These are phyloP conservation scores for Corythoichthys haematopterus DNA, from an alignment of 2,113 vertebrate species.

Conservation along the genomic window DNA sequence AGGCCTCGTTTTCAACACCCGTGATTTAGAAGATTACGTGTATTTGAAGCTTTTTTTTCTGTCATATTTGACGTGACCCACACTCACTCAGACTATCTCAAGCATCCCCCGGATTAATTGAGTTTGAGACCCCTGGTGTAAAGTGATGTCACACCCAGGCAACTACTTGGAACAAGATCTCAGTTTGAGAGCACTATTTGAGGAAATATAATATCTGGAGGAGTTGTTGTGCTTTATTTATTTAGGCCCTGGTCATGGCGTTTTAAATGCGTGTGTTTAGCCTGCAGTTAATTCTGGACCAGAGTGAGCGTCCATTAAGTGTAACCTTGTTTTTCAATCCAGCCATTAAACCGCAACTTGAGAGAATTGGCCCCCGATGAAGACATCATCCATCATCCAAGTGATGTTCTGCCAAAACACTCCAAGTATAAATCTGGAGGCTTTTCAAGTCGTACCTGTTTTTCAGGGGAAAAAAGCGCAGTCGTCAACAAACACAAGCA, in stretches of 20 bases:
- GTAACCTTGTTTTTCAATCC: constrained; percentile 70
- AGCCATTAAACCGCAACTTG: constrained; percentile 67
- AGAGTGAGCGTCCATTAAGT: constrained; percentile 70
- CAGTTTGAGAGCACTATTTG: not conserved
- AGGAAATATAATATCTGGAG: not conserved
- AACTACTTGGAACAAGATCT: not conserved
- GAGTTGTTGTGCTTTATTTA: not conserved
- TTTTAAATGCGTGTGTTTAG: constrained; percentile 56
- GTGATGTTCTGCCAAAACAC: constrained; percentile 62
- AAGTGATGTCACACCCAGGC: too few relatives aligned
- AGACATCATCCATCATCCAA: constrained; percentile 70
- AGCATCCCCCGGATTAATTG: too few relatives aligned
- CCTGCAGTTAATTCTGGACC: constrained; percentile 64
- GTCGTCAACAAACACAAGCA: constrained; percentile 40
- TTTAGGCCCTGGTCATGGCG: constrained; percentile 27
- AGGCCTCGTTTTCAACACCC: too few relatives aligned
- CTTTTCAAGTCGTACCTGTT: constrained; percentile 65
- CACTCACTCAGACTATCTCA: too few relatives aligned
- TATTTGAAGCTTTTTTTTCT: too few relatives aligned
- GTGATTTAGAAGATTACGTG: too few relatives aligned
- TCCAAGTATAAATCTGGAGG: constrained; percentile 59
- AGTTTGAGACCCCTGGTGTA: too few relatives aligned
- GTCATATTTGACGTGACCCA: too few relatives aligned
- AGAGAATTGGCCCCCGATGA: constrained; percentile 65
- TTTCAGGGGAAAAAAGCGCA: constrained; percentile 43